Conservation (phyloP, 2,888 invertebrate genomes). For the Sericinus montela region DNA sequence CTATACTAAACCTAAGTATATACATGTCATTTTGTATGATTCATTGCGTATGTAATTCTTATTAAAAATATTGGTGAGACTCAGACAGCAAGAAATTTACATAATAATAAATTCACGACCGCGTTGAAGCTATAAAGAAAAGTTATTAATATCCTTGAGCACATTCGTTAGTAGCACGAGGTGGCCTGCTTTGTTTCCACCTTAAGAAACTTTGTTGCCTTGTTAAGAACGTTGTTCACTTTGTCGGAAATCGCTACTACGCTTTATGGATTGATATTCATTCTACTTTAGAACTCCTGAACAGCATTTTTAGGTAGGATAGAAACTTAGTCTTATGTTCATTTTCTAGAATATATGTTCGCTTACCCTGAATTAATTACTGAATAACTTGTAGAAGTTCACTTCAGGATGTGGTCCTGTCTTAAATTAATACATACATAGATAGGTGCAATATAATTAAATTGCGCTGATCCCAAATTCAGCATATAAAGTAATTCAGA, state of each 20-base stretch:
- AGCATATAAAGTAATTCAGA: too few relatives aligned
- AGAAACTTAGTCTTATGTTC: conserved; percentile 20
- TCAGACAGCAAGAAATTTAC: not conserved
- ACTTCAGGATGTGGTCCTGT: too few relatives aligned
- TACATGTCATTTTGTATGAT: too few relatives aligned
- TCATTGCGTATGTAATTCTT: too few relatives aligned
- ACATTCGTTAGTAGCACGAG: conserved; percentile 45
- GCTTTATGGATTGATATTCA: conserved; percentile 51
- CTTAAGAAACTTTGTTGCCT: conserved; percentile 49
- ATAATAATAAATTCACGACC: conserved; percentile 13
- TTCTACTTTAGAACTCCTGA: conserved; percentile 41
- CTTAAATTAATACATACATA: too few relatives aligned
- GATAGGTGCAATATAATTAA: too few relatives aligned
- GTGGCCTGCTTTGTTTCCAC: conserved; percentile 58
- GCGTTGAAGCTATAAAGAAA: conserved; percentile 23
- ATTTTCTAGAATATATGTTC: too few relatives aligned
- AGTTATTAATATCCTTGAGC: conserved; percentile 32
- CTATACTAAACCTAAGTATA: too few relatives aligned
- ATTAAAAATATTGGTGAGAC: not conserved
- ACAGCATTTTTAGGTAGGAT: conserved; percentile 44
- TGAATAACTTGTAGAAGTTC: too few relatives aligned
- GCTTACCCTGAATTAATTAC: too few relatives aligned
- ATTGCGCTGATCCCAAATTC: too few relatives aligned
- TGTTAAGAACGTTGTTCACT: conserved; percentile 47
- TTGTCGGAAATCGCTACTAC: conserved; percentile 46